These are phyloP conservation scores for Ferrisia virgata DNA, from an alignment of 2,888 invertebrate genomes.

Conservation along the genomic window DNA sequence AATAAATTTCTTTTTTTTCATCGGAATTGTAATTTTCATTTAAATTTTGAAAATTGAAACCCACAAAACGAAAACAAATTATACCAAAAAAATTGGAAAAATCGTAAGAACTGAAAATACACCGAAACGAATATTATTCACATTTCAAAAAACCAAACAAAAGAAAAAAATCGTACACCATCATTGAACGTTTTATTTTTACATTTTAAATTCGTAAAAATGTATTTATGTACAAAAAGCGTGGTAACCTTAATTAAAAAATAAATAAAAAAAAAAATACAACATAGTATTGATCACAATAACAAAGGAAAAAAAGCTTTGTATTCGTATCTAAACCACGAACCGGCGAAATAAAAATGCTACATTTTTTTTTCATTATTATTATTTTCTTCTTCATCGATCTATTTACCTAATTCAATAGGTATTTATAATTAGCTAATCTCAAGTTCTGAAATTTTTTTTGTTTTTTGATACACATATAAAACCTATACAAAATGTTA, in stretches of 20 bases:
- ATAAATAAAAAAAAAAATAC: conserved; percentile 35
- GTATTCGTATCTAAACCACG: not conserved
- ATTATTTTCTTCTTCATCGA: not conserved
- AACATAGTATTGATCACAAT: conserved; percentile 28
- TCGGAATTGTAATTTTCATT: no score
- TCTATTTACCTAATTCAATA: not conserved
- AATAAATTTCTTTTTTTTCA: no score
- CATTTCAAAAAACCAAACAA: no score
- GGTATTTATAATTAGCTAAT: not conserved
- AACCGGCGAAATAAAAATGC: not conserved
- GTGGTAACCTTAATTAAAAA: conserved; percentile 42
- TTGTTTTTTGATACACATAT: not conserved
- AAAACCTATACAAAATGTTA: conserved; percentile 28
- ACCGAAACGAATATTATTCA: not conserved
- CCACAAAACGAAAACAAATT: no score
- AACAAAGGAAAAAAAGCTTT: conserved; percentile 27
- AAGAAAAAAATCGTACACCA: not conserved
- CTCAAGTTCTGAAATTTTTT: not conserved
- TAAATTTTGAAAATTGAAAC: no score
- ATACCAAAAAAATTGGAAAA: not conserved
- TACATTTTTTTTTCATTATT: not conserved
- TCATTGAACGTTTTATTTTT: conserved; percentile 36
- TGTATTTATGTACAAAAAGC: conserved; percentile 44
- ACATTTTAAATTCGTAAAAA: conserved; percentile 42
- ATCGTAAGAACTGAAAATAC: not conserved